phyloP scores from a whole-genome alignment of 2,113 vertebrate genomes.

The Shinisaurus crocodilurus region DNA sequence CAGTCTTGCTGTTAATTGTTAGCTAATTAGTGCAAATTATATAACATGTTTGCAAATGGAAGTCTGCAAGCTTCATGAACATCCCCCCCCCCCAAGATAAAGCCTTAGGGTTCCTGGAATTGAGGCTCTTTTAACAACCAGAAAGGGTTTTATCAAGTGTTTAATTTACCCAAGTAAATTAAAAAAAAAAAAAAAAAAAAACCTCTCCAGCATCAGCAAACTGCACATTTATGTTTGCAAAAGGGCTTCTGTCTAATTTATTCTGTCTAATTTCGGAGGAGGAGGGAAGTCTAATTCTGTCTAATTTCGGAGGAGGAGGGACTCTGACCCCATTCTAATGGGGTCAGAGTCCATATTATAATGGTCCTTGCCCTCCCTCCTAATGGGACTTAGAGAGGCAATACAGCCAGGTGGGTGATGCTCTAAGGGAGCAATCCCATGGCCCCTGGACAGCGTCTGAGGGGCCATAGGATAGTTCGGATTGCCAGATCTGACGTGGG shows the following conservation, averaged over 20 bases:
- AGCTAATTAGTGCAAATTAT: background rate
- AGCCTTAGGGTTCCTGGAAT: background rate
- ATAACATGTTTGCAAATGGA: background rate
- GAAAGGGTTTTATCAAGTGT: background rate
- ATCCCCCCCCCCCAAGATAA: background rate
- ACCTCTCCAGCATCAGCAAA: background rate
- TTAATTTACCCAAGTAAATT: conserved; percentile 15
- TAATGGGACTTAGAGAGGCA: background rate
- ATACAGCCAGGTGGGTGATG: background rate
- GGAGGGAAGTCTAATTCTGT: no score
- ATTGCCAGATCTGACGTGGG: no score
- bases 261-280: no score
- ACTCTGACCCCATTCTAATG: conserved; percentile 1
- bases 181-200: background rate
- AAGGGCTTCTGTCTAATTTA: background rate
- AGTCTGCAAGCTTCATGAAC: background rate
- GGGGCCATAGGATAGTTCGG: background rate
- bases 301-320: no score
- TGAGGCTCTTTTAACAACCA: background rate
- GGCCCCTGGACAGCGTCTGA: background rate
- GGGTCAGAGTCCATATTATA: conserved; percentile 15
- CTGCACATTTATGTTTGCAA: background rate
- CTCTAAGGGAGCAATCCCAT: background rate
- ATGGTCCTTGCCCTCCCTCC: background rate
- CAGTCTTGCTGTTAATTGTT: background rate